Base-by-base conservation (phyloP, 2,113 vertebrate species). In the Psittacula cyanocephala region DNA sequence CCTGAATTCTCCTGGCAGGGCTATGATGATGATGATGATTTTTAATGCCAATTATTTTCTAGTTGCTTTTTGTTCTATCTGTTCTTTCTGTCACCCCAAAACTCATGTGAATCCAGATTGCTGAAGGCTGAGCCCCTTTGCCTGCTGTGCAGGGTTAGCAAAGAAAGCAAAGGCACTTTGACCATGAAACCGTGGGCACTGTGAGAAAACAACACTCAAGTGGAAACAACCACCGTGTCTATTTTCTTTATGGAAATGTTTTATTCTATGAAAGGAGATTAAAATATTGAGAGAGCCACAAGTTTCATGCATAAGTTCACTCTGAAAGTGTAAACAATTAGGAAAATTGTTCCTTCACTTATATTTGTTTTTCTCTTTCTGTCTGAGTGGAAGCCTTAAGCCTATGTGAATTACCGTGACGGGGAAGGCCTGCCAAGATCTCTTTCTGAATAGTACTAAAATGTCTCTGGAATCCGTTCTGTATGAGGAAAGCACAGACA, bases 311-410 rank as follows among this genome's bases (percentile, higher is more conserved):
- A 49, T 71, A 75, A 79, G 18, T 82, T 95, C 25, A 8, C 60
- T 81, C 24, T 86, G 72, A 84, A 96, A 95, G n/a, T 44, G 33
- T 77, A 93, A 93, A 96, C 69, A 57, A 69, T 76, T 82, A 84
- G 64, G 29, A 86, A 93, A 93, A 86, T 87, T 70, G 50, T 92
- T 91, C 37, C 22, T 81, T 28, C 11, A 1, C 76, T 88, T 43
- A 3, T 80, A 57, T 75, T 91, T 97, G 69, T 64, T 94, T 94
- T 96, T 95, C 70, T 91, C 76, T 91, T 85, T 96, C 95, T 93
- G 41, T 91, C 81, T 92, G 76, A 91, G 81, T 53, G 53, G 53
- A 82, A 72, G 72, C 28, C 87, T 88, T 75, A 94, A 97, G 76
- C 47, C 77, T 81, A 6, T 65, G 46, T 93, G 95, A 95, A 93